Evolutionary conservation across 1,140 invertebrate genomes (phyloP), one percentile per base, ranked within the genome.

Genomic region (Ostrea denselamellosa): DNA sequence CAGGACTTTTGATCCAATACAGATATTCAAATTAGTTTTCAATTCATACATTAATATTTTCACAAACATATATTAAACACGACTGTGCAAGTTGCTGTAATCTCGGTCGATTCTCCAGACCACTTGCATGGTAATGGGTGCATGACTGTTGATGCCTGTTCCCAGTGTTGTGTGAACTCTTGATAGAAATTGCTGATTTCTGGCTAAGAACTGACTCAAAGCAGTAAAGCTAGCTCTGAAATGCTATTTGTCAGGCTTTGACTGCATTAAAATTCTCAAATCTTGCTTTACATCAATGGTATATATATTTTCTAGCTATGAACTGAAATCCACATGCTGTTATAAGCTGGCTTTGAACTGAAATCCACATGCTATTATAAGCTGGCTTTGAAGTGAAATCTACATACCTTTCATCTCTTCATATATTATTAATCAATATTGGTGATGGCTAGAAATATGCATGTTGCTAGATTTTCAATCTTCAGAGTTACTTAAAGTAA

Each of bases 381-480:
- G 34, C 34, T 44, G 1, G 34, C 34, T 44, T 2, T 44, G 34
- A 44, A 44, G 2, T 44, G 34, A 44, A 44, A 44, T 44, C 34
- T 2, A 44, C 34, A 44, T 19, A n/a, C 53, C 5, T 12, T 8
- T 22, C 82, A 83, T 83, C 19, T 51, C 44, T 83, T 17, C 22
- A 83, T 53, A 8, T 52, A 52, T 9, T 53, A 53, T 83, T 52
- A 28, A 17, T 3, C 12, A n/a, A 52, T 52, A 83, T 12, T 52
- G 82, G 68, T 77, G 68, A 77, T 77, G 68, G 68, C 68, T 77
- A 44, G 10, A 77, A 77, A 4, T 77, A 77, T 62, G 19, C 12
- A 28, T 34, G 14, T 77, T 77, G 68, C 68, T 77, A 77, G 68
- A 77, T 77, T n/a, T 62, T 12, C 3, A 58, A 58, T 58, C n/a